Percentiles rank a stretch among this genome's conserved stretches.
These are phyloP conservation scores for Psilopsiagon aurifrons DNA, from an alignment of 2,113 vertebrate species.

Conservation along the genomic window DNA sequence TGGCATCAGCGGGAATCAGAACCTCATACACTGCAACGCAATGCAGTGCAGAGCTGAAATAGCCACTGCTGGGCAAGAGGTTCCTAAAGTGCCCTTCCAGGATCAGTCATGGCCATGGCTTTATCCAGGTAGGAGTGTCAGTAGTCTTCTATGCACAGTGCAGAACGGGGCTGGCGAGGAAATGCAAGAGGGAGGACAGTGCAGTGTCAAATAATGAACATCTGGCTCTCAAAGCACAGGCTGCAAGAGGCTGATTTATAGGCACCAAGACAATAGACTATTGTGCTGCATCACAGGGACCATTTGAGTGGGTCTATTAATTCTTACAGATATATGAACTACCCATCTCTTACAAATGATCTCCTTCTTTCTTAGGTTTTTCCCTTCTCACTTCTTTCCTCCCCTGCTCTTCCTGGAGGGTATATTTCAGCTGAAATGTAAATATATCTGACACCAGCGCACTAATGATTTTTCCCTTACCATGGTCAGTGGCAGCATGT, in stretches of 20 bases:
- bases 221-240: conserved; percentile 4
- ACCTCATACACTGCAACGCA: neutral
- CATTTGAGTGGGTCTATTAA: neutral
- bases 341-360: neutral
- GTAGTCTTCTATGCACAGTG: fast-evolving
- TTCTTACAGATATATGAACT: conserved; percentile 32
- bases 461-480: neutral
- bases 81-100: neutral
- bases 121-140: neutral
- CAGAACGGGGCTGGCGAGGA: neutral
- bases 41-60: neutral
- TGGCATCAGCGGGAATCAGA: neutral
- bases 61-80: neutral
- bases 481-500: neutral
- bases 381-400: conserved; percentile 21
- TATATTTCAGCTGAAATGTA: neutral
- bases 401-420: neutral
- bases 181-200: neutral
- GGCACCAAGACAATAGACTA: neutral
- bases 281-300: conserved; percentile 41
- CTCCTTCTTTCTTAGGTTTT: conserved; percentile 21
- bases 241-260: conserved; percentile 11
- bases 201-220: conserved; percentile 24
- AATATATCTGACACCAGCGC: neutral
- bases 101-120: neutral